Percentiles rank a stretch among this genome's conserved stretches.
Evolutionary conservation across 2,797 vertebrate species (phyloP).

Genomic region (Neosilurus mollespiculum): DNA sequence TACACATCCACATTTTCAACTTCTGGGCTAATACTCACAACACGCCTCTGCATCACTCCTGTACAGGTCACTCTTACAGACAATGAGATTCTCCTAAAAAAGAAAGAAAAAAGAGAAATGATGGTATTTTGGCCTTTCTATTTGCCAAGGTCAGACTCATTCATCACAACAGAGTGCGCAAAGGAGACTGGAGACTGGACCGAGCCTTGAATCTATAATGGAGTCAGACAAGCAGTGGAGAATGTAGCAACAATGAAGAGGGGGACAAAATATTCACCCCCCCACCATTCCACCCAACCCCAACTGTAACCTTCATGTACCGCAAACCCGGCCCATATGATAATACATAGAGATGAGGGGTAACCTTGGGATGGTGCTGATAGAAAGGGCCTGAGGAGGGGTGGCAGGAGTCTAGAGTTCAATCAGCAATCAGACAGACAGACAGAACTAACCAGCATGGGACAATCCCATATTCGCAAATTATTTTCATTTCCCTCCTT

Average conservation of each 20-base stretch:
- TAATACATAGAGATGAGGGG: constrained; percentile 76
- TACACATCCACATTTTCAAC: constrained; percentile 12
- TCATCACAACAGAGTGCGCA: constrained; percentile 68
- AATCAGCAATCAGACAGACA: constrained; percentile 46
- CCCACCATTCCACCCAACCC: constrained; percentile 23
- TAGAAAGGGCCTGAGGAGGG: constrained; percentile 38
- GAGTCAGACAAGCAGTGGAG: constrained; percentile 58
- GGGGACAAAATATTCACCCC: constrained; percentile 65
- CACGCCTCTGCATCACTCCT: constrained; percentile 49
- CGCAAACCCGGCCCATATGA: constrained; percentile 58
- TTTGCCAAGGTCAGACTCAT: constrained; percentile 76
- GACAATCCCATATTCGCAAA: constrained; percentile 65
- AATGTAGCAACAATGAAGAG: constrained; percentile 58
- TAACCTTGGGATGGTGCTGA: constrained; percentile 73
- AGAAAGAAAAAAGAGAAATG: constrained; percentile 60
- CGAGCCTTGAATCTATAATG: constrained; percentile 71
- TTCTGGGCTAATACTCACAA: not conserved
- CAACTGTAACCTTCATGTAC: constrained; percentile 32
- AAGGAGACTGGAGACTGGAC: constrained; percentile 66
- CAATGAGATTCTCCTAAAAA: constrained; percentile 54
- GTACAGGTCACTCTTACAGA: constrained; percentile 48
- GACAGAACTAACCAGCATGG: constrained; percentile 57
- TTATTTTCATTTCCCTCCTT: constrained; percentile 70
- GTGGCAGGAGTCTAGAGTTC: constrained; percentile 11
- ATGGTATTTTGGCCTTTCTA: constrained; percentile 69